These are phyloP conservation scores for Ceyx cyanopectus DNA, from an alignment of 2,113 vertebrate species.

Conservation along the genomic window DNA sequence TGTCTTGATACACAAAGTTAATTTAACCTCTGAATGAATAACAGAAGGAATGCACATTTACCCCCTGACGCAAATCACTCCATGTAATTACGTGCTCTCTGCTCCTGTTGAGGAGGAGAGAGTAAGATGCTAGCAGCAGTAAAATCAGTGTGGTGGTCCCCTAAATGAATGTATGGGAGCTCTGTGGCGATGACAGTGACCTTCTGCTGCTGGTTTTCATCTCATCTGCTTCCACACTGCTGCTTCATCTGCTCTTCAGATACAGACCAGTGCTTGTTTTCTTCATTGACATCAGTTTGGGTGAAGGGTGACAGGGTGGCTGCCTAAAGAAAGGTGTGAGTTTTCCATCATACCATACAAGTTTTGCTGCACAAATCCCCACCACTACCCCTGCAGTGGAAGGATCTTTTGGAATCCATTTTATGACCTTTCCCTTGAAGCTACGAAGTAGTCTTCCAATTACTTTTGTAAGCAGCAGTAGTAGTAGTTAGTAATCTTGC, in stretches of 20 bases:
- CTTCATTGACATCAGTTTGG: background rate
- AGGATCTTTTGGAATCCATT: background rate
- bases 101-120: background rate
- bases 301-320: background rate
- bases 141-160: background rate
- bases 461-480: background rate
- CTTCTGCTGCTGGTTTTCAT: background rate
- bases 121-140: background rate
- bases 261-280: background rate
- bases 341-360: background rate
- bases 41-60: conserved; percentile 34
- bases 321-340: background rate
- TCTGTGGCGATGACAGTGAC: background rate
- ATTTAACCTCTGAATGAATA: conserved; percentile 70
- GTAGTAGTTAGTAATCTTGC: background rate
- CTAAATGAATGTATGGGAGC: background rate
- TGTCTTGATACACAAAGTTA: conserved; percentile 77
- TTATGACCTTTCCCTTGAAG: background rate
- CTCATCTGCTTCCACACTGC: background rate
- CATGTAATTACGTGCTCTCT: conserved; percentile 57
- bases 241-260: background rate
- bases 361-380: background rate
- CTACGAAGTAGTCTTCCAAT: background rate
- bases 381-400: background rate
- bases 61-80: conserved; percentile 59